Evolutionary conservation across 2,888 invertebrate genomes (phyloP), one percentile per base, ranked within the genome.

Genomic region (Caenorhabditis plicata): DNA sequence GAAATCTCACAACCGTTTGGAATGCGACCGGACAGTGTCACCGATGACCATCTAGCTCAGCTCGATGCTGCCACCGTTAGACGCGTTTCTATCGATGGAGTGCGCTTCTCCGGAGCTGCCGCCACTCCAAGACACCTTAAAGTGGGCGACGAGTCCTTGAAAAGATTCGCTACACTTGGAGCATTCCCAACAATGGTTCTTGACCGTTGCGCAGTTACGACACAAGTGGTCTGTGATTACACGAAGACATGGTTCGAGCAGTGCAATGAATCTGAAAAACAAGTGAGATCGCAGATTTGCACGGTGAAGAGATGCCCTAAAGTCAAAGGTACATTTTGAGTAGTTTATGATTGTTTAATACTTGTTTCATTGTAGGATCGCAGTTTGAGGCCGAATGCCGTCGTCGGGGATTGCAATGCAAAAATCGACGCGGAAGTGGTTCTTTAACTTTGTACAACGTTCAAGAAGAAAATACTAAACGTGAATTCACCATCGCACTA

Each of bases 251-350:
- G 62, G 62, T 62, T 62, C 31, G 62, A 55, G 26, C 62, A 55
- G 46, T 52, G 55, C 23, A 56, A 55, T 26, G 62, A 62, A 32
- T 44, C 47, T 0, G 62, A 62, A 41, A 62, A 62, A 25, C 55
- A 56, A 26, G 26, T 62, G 27, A 45, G 58, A 39, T 58, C 58
- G n/a, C 64, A 64, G 33, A 55, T 64, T 7, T 54, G 54, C 35
- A 64, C 64, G 2, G 68, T 68, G 8, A 68, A 68, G 32, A 45
- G 68, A 35, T 68, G 68, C 38, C 58, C 57, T n/a, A 48, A 45
- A 32, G 64, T 68, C 8, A 57, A 63, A 51, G 61, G 54, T 48
- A 25, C 8, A 33, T 33, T 33, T 7, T 33, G 15, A 5, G 5
- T 15, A 33, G n/a, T 33, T 33, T 33, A 5, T 33, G 5, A 11